Base-by-base conservation (phyloP, 2,797 vertebrate species). In the Xiphorhynchus erythropygius region DNA sequence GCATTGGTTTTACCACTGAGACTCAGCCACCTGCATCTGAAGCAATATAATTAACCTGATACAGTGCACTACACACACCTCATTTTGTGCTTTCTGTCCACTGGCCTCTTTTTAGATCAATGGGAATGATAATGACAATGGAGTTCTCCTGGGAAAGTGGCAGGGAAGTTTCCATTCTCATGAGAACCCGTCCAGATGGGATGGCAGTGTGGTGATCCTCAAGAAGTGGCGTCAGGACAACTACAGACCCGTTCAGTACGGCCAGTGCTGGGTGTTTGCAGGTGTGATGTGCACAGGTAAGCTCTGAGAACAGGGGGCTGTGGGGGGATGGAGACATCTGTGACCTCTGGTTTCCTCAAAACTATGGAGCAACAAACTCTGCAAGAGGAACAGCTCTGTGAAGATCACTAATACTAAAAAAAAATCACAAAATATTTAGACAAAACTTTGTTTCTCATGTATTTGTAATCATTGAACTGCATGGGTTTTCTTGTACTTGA, bases 211-310 rank as follows among this genome's bases (percentile, higher is more conserved):
- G 90, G 96, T 98, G 18, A 99, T 99, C 97, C 98, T 99, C 69
- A 96, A 95, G 56, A 97, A 98, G 64, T 99, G 99, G 99, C 98
- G 98, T 1, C 92, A 98, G 73, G 91, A 91, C 28, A 98, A 98
- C 5, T 95, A 97, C 30, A 98, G 98, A 17, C 97, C 98, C 0
- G 99, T 99, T 27, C 98, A 98, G 87, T 99, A 99, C 0, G 99
- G 99, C 30, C 99, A 99, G 97, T 99, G 99, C 97, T 99, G 99
- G 99, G 99, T 99, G 87, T 99, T 99, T 94, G 98, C 99, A 32
- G 99, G 97, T 0, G 99, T 99, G 12, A 98, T 99, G 75, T 99
- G 99, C 77, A 99, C 99, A 87, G 98, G 99, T 99, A 94, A 97
- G 97, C 73, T 50, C 71, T 18, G 27, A 55, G 11, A 32, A 80